Base-by-base conservation (phyloP, 2,113 vertebrate genomes). In the Apodemus sylvaticus region DNA sequence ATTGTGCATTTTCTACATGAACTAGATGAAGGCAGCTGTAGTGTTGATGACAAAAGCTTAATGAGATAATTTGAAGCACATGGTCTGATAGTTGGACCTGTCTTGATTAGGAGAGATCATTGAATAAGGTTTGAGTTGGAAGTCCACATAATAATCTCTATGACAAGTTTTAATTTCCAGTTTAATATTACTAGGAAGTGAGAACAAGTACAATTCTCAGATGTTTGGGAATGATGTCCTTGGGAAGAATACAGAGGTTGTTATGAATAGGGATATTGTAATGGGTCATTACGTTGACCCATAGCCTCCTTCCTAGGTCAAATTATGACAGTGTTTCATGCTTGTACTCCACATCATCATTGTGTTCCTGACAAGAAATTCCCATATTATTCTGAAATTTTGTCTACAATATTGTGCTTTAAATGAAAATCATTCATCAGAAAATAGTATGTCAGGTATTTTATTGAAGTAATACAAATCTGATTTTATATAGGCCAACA, bases 371-470 rank as follows among this genome's bases (percentile, higher is more conserved):
- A 4, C 8, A 7, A 83, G 5, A 74, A 26, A 16, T 1, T 34
- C 0, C 1, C 22, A 53, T 42, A 11, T 13, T 14, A 3, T 39
- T 20, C 0, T 7, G 16, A 24, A 13, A 19, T 55, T 45, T 29
- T 22, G 0, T 1, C 13, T 36, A 42, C 10, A 36, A 36, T 10
- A 20, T 11, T 51, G 9, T 55, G 36, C 74, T 0, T 10, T 34
- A 74, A n/a, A n/a, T 22, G 1, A 39, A n/a, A 8, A 31, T 68
- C 1, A 14, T 42, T 16, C 20, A 1, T 16, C 5, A 48, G 26
- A 51, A 51, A 73, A 17, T 2, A 20, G 39, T 34, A 1, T 60
- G 2, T 73, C 29, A 6, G 13, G 12, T 70, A 71, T 45, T 60
- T 82, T 31, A 17, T 45, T 73, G 17, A 58, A 60, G 14, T 16